phyloP scores from a whole-genome alignment of 2,888 invertebrate species.

The Oeneis ivallda region DNA sequence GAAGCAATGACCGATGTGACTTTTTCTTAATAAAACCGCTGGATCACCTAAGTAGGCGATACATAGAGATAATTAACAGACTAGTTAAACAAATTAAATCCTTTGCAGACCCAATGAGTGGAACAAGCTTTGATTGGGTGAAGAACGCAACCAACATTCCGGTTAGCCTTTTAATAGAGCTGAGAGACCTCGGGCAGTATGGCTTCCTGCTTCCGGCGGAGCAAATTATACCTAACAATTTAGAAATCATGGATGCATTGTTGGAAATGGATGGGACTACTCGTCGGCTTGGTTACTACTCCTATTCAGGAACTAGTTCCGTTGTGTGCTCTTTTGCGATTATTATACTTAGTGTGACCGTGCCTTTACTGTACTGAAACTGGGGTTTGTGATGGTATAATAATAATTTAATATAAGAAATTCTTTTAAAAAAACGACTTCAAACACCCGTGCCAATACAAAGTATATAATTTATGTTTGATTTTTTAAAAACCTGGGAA shows the following conservation, averaged over 20 bases:
- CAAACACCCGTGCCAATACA: too few relatives aligned
- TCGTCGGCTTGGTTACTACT: constrained; percentile 54
- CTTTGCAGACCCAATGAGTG: constrained; percentile 73
- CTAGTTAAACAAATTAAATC: background rate
- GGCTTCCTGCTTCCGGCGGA: constrained; percentile 81
- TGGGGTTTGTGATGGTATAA: background rate
- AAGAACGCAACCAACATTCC: constrained; percentile 75
- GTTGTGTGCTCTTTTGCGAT: constrained; percentile 44
- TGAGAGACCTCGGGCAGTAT: constrained; percentile 79
- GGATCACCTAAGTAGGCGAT: background rate
- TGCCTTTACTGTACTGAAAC: constrained; percentile 31
- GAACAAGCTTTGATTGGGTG: constrained; percentile 82
- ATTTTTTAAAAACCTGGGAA: too few relatives aligned
- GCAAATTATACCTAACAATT: constrained; percentile 78
- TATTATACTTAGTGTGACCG: constrained; percentile 42
- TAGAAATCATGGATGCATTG: constrained; percentile 83
- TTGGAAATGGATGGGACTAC: constrained; percentile 67
- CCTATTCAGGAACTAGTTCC: constrained; percentile 38
- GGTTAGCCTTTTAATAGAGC: constrained; percentile 82
- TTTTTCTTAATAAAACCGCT: too few relatives aligned
- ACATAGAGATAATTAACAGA: background rate
- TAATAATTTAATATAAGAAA: too few relatives aligned
- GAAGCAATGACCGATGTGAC: too few relatives aligned
- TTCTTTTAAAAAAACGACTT: too few relatives aligned
- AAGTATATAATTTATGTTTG: too few relatives aligned